phyloP scores from a whole-genome alignment of 2,113 vertebrate species.

The Eonycteris spelaea region DNA sequence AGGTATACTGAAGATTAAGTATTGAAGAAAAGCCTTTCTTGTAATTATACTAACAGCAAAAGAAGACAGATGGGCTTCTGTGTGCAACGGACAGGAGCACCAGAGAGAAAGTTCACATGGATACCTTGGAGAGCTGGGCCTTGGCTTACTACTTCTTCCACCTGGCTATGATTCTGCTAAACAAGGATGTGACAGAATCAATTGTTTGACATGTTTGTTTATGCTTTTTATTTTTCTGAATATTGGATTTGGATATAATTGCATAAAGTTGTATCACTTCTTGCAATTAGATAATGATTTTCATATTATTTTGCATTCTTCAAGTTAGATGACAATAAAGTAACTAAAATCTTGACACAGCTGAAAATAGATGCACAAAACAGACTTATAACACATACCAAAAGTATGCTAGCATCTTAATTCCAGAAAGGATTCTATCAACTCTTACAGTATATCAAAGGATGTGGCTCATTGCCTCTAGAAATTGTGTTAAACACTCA shows the following conservation, averaged over 20 bases:
- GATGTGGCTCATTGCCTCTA: background rate
- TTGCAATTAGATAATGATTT: slow-evolving; percentile 17
- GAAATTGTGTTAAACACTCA: slow-evolving; percentile 48
- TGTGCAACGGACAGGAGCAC: background rate
- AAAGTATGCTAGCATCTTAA: slow-evolving; percentile 35
- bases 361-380: slow-evolving; percentile 31
- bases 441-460: slow-evolving; percentile 29
- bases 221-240: slow-evolving; percentile 8
- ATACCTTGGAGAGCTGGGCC: background rate
- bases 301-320: slow-evolving; percentile 42
- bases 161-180: background rate
- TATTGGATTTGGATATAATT: slow-evolving; percentile 23
- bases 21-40: slow-evolving; percentile 23
- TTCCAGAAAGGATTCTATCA: slow-evolving; percentile 45
- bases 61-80: background rate
- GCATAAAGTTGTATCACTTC: background rate
- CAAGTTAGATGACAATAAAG: slow-evolving; percentile 10
- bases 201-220: background rate
- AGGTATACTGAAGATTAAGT: background rate
- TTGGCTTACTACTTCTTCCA: slow-evolving; percentile 14
- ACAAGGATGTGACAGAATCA: slow-evolving; percentile 17
- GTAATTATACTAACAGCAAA: background rate
- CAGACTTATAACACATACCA: background rate
- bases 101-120: background rate
- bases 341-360: slow-evolving; percentile 31